phyloP scores from a whole-genome alignment of 2,888 invertebrate genomes.

The Trissoscelio sp. region DNA sequence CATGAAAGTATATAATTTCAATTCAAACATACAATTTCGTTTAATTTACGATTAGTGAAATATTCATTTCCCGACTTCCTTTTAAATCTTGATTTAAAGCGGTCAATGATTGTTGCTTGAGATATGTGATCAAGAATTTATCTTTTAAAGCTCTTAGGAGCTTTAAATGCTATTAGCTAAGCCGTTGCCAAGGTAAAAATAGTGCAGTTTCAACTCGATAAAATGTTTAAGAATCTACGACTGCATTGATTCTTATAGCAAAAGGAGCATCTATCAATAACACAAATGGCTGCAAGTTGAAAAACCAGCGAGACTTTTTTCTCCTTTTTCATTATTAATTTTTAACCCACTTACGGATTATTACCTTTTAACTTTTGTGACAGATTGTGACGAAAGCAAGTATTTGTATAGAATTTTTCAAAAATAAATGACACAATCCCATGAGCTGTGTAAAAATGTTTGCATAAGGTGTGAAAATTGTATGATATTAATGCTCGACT shows the following conservation, averaged over 20 bases:
- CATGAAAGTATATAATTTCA: constrained; percentile 6
- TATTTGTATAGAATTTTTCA: too few relatives aligned
- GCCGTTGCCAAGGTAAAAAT: constrained; percentile 18
- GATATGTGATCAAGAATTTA: constrained; percentile 19
- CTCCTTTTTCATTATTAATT: neutral
- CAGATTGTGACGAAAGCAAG: too few relatives aligned
- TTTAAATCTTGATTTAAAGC: neutral
- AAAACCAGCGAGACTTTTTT: neutral
- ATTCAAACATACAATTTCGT: constrained; percentile 11
- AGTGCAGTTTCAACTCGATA: constrained; percentile 8
- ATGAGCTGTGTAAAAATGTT: too few relatives aligned
- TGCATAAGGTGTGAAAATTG: neutral
- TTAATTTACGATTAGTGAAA: constrained; percentile 5
- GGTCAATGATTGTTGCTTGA: constrained; percentile 3
- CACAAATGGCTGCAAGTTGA: constrained; percentile 3
- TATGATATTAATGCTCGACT: neutral
- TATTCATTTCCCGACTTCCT: neutral
- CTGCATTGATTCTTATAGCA: constrained; percentile 20
- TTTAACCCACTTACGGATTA: too few relatives aligned
- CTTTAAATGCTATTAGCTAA: constrained; percentile 18
- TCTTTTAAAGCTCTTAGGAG: constrained; percentile 10
- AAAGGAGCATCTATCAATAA: constrained; percentile 3
- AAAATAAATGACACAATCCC: too few relatives aligned
- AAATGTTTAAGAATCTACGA: constrained; percentile 10
- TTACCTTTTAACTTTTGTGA: too few relatives aligned